A percentile compares a stretch with the other conserved stretches of the same genome.
phyloP scores from a whole-genome alignment of 1,140 invertebrate genomes.

The Acromyrmex echinatior region DNA sequence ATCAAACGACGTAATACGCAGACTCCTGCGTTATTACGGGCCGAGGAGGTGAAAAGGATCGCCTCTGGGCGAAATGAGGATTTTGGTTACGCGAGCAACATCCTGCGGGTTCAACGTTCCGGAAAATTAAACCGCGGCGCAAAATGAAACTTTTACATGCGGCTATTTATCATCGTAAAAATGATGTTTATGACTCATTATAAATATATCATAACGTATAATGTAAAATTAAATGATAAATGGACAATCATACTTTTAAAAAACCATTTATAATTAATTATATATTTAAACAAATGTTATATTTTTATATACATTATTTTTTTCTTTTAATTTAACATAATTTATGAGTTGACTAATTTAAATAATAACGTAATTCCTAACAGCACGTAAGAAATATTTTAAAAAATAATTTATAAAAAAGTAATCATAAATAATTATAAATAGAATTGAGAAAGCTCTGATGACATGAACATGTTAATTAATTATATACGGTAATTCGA shows the following conservation, averaged over 20 bases:
- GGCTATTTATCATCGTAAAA: background rate
- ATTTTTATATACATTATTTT: background rate
- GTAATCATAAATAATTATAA: background rate
- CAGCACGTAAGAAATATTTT: background rate
- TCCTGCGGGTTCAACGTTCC: slow-evolving; percentile 43
- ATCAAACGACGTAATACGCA: slow-evolving; percentile 57
- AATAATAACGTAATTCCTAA: background rate
- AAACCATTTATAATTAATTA: background rate
- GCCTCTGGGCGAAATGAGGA: slow-evolving; percentile 48
- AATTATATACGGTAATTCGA: slow-evolving; percentile 15
- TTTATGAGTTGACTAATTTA: background rate
- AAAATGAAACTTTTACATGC: slow-evolving; percentile 59
- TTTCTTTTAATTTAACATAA: background rate
- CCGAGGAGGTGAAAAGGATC: slow-evolving; percentile 65
- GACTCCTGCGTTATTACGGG: slow-evolving; percentile 54
- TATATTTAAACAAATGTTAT: background rate
- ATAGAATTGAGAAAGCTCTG: background rate
- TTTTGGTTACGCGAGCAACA: slow-evolving; percentile 55
- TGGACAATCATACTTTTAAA: background rate
- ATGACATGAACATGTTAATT: background rate
- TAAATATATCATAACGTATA: background rate
- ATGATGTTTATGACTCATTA: background rate
- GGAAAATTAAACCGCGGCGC: slow-evolving; percentile 68
- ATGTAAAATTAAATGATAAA: background rate
- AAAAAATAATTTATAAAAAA: background rate